Evolutionary conservation across 92 coral and sea anemone species (phyloP).

Genomic region (Epizoanthus fatuus): DNA sequence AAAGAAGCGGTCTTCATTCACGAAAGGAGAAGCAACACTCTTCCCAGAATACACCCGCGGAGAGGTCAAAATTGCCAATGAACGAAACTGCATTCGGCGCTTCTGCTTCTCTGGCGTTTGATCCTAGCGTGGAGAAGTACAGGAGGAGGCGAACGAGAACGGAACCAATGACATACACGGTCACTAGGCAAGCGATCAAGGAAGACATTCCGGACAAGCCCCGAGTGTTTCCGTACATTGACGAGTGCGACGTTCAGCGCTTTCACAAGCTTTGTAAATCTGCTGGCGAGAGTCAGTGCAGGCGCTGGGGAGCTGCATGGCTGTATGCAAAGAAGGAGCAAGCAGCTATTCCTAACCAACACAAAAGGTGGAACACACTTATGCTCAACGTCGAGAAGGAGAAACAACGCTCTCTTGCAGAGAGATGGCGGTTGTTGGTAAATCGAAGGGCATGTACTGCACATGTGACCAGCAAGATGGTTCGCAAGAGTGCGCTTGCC

Average conservation of each 20-base stretch:
- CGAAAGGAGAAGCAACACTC: slow-evolving; percentile 33
- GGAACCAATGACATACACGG: slow-evolving; percentile 6
- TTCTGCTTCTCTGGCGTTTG: slow-evolving; percentile 83
- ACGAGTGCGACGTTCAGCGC: slow-evolving; percentile 59
- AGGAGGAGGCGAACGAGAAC: slow-evolving; percentile 43
- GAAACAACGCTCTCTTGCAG: slow-evolving; percentile 59
- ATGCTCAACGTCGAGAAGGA: slow-evolving; percentile 76
- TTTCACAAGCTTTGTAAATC: slow-evolving; percentile 73
- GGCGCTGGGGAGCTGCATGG: slow-evolving; percentile 87
- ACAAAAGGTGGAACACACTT: slow-evolving; percentile 68
- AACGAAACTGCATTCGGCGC: slow-evolving; percentile 76
- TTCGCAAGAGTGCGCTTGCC: not conserved
- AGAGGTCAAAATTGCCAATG: slow-evolving; percentile 55
- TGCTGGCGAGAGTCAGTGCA: slow-evolving; percentile 66
- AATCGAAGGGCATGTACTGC: not conserved
- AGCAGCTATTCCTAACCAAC: slow-evolving; percentile 46
- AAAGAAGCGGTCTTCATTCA: slow-evolving; percentile 60
- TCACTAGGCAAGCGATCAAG: slow-evolving; percentile 22
- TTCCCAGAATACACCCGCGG: not conserved
- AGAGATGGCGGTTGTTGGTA: slow-evolving; percentile 44
- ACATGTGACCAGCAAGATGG: not conserved
- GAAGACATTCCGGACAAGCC: not conserved
- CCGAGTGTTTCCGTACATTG: slow-evolving; percentile 62
- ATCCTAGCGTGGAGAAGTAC: slow-evolving; percentile 68
- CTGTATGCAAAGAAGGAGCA: slow-evolving; percentile 83